Percentiles rank a stretch among this genome's conserved stretches.
phyloP scores from a whole-genome alignment of 2,888 invertebrate species.

The Erebia aethiops region DNA sequence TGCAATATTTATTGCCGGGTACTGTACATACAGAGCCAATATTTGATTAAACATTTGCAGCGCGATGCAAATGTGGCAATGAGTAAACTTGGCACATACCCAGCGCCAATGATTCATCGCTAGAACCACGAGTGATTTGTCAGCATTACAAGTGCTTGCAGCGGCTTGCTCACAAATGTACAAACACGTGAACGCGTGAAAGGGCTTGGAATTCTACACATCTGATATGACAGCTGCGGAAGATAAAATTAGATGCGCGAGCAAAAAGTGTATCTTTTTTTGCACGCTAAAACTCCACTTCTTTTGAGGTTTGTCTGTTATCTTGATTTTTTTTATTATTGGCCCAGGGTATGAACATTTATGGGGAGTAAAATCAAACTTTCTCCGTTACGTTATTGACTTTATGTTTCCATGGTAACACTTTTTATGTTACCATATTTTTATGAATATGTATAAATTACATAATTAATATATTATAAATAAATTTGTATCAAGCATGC shows the following conservation, averaged over 20 bases:
- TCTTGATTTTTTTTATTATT: too few species aligned
- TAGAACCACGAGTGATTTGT: constrained; percentile 69
- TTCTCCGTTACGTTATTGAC: too few species aligned
- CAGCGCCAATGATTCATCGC: constrained; percentile 73
- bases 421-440: too few species aligned
- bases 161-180: constrained; percentile 35
- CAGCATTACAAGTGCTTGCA: constrained; percentile 62
- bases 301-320: too few species aligned
- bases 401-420: too few species aligned
- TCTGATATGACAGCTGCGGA: constrained; percentile 30
- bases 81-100: constrained; percentile 56
- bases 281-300: neutral
- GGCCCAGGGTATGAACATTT: too few species aligned
- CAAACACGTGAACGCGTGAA: constrained; percentile 33
- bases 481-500: too few species aligned
- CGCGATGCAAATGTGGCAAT: constrained; percentile 26
- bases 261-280: neutral
- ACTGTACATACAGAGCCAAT: constrained; percentile 1
- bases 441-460: too few species aligned
- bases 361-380: too few species aligned
- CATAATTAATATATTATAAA: too few species aligned
- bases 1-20: too few species aligned
- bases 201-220: constrained; percentile 23
- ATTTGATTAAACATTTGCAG: constrained; percentile 28
- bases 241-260: constrained; percentile 28